A percentile compares a stretch with the other conserved stretches of the same genome.
Conservation (phyloP, 2,888 invertebrate species). For the Synergus gifuensis region DNA sequence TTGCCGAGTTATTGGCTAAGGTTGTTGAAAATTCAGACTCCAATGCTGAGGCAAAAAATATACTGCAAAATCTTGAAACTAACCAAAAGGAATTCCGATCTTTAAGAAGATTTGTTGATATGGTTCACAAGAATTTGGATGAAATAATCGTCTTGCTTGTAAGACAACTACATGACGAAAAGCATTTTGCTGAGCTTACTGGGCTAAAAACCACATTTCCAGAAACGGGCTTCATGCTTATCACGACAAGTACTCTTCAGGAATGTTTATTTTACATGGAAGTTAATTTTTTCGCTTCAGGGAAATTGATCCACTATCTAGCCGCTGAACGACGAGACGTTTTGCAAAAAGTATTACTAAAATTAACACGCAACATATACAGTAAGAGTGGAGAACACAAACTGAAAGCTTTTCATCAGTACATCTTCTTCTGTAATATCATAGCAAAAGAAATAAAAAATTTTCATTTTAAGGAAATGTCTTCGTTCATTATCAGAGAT, state of each 20-base stretch:
- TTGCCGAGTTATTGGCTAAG: conserved; percentile 59
- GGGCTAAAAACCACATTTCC: conserved; percentile 73
- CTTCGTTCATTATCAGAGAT: conserved; percentile 81
- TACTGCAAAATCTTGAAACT: conserved; percentile 59
- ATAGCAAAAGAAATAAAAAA: conserved; percentile 75
- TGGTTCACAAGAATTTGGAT: conserved; percentile 70
- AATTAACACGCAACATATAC: conserved; percentile 79
- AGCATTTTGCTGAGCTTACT: conserved; percentile 77
- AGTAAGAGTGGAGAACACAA: conserved; percentile 77
- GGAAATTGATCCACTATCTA: conserved; percentile 51
- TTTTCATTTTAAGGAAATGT: conserved; percentile 75
- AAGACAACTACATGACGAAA: conserved; percentile 73
- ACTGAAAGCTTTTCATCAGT: conserved; percentile 80
- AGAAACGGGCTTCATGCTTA: conserved; percentile 71
- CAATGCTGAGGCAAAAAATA: neutral
- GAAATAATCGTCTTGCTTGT: conserved; percentile 64
- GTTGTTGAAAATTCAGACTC: neutral
- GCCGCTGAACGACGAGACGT: conserved; percentile 76
- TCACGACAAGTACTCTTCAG: conserved; percentile 77
- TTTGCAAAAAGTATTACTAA: conserved; percentile 80
- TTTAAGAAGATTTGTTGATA: conserved; percentile 61
- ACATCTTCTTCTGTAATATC: conserved; percentile 79
- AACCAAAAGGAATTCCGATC: conserved; percentile 64
- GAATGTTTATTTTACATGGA: conserved; percentile 72
- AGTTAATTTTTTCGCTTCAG: conserved; percentile 13